These are phyloP conservation scores for Asbolus verrucosus DNA, from an alignment of 1,140 invertebrate species.

Conservation along the genomic window DNA sequence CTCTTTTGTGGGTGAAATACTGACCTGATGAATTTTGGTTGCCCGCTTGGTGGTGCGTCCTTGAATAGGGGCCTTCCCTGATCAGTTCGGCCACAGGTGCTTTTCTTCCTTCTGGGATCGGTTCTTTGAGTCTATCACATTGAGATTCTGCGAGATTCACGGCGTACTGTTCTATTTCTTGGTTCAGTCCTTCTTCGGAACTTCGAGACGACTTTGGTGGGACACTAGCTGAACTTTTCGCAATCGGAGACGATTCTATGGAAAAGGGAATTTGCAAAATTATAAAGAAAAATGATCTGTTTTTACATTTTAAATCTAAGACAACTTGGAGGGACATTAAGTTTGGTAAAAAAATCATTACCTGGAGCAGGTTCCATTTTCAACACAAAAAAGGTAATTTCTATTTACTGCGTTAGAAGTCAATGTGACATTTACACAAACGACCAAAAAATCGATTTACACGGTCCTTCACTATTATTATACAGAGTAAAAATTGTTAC, in stretches of 20 bases:
- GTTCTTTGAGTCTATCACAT: conserved; percentile 40
- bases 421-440: too few species aligned
- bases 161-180: conserved; percentile 76
- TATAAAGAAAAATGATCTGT: neutral
- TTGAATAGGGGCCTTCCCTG: conserved; percentile 75
- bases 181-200: conserved; percentile 86
- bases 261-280: conserved; percentile 17
- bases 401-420: too few species aligned
- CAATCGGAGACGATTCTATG: conserved; percentile 7
- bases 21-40: conserved; percentile 70
- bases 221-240: conserved; percentile 48
- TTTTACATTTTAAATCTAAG: too few species aligned
- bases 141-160: conserved; percentile 1
- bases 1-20: too few species aligned
- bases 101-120: conserved; percentile 83
- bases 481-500: too few species aligned
- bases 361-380: too few species aligned
- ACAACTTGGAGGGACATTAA: too few species aligned
- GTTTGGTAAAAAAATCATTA: too few species aligned
- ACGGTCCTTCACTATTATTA: too few species aligned
- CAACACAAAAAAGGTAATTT: too few species aligned
- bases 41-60: conserved; percentile 86
- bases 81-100: conserved; percentile 83
- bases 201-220: conserved; percentile 71
- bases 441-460: too few species aligned